Conservation (phyloP, 2,797 vertebrate species). For the Rhynchonycteris naso region DNA sequence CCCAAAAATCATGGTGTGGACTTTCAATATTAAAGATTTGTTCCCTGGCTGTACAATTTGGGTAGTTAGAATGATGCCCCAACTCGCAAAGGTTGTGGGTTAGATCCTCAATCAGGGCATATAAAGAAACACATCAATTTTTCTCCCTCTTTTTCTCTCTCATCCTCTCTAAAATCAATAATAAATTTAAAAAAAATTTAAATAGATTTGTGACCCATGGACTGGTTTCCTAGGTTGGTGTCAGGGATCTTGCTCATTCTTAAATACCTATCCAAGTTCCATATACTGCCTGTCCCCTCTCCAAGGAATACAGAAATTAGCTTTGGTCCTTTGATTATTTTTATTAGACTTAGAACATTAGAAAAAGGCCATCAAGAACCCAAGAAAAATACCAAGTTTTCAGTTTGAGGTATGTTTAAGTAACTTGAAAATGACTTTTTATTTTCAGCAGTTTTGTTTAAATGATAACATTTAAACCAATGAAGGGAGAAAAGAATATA, state of each 20-base stretch:
- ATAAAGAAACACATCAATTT: too few relatives aligned
- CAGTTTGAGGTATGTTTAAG: constrained; percentile 47
- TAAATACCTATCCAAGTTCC: background rate
- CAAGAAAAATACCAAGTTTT: constrained; percentile 59
- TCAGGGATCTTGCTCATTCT: background rate
- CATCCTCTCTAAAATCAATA: too few relatives aligned
- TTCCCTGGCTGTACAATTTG: too few relatives aligned
- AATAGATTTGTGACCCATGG: background rate
- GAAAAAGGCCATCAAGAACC: constrained; percentile 38
- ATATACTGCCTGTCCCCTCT: background rate
- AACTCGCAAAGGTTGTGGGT: too few relatives aligned
- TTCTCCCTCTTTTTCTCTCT: too few relatives aligned
- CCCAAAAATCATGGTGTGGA: background rate
- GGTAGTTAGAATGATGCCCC: too few relatives aligned
- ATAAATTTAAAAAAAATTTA: too few relatives aligned
- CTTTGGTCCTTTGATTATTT: background rate
- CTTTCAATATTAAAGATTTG: too few relatives aligned
- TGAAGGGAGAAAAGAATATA: constrained; percentile 45
- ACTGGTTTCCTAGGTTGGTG: background rate
- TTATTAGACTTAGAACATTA: constrained; percentile 36
- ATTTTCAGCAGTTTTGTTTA: constrained; percentile 52
- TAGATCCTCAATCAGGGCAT: too few relatives aligned
- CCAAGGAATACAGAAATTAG: background rate
- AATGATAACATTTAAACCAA: constrained; percentile 48
- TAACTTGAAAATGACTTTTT: constrained; percentile 62